Conservation (phyloP, 2,888 invertebrate genomes). For the Dasysyrphus tricinctus region DNA sequence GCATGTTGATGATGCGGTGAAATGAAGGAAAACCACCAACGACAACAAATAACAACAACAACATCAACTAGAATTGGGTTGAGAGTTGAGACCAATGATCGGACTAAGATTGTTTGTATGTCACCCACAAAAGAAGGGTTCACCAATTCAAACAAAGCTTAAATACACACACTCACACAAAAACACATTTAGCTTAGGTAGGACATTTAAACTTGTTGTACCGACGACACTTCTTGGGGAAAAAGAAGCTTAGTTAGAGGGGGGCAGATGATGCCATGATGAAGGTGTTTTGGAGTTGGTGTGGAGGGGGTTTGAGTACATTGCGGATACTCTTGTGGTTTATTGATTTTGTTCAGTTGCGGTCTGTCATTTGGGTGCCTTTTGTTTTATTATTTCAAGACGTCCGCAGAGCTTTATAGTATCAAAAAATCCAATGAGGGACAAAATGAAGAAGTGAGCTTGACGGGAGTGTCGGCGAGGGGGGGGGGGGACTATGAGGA, state of each 20-base stretch:
- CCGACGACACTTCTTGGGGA: conserved; percentile 23
- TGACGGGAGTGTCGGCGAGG: too few species aligned
- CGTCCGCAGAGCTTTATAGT: conserved; percentile 58
- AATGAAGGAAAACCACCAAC: conserved; percentile 65
- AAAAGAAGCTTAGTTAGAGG: conserved; percentile 1
- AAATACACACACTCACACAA: conserved; percentile 1
- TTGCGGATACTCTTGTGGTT: conserved; percentile 74
- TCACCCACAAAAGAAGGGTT: conserved; percentile 63
- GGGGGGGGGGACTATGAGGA: background rate
- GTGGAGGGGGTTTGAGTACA: conserved; percentile 37
- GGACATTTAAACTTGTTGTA: conserved; percentile 18
- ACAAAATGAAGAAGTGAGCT: background rate
- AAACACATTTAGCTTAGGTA: background rate
- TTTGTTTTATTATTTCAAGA: conserved; percentile 73
- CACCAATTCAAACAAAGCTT: conserved; percentile 39
- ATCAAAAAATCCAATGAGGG: conserved; percentile 3
- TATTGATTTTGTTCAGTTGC: conserved; percentile 73
- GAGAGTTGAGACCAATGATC: conserved; percentile 73
- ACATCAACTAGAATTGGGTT: conserved; percentile 58
- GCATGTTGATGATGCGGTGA: conserved; percentile 75
- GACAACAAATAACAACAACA: conserved; percentile 36
- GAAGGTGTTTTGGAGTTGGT: background rate
- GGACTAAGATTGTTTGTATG: conserved; percentile 72
- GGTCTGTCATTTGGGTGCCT: conserved; percentile 72
- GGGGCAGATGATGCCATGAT: background rate